Percentiles rank a stretch among this genome's conserved stretches.
Conservation (phyloP, 2,888 invertebrate species). For the Nomada lathburiana region DNA sequence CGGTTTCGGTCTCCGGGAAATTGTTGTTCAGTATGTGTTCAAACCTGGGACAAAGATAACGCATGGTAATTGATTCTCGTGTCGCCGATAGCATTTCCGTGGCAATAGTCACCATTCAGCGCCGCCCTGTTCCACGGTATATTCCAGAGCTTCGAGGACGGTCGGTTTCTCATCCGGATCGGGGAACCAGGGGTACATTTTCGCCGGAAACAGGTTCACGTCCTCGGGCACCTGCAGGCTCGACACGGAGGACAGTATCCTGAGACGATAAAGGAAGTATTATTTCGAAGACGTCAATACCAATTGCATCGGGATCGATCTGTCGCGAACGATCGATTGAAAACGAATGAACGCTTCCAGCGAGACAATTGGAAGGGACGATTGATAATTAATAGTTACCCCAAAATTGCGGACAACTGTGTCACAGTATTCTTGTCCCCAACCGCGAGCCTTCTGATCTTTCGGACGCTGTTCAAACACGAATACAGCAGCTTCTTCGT, state of each 20-base stretch:
- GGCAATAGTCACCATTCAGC: constrained; percentile 87
- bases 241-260: constrained; percentile 89
- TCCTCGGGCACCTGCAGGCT: constrained; percentile 87
- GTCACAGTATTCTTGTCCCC: constrained; percentile 90
- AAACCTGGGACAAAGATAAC: constrained; percentile 83
- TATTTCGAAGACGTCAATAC: no score
- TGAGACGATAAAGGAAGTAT: constrained; percentile 74
- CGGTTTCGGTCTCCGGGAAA: constrained; percentile 86
- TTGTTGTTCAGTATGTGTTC: constrained; percentile 90
- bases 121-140: constrained; percentile 91
- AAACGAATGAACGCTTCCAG: background rate
- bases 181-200: constrained; percentile 88
- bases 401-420: constrained; percentile 89
- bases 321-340: no score
- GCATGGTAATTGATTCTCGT: background rate
- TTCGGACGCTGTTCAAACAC: constrained; percentile 90
- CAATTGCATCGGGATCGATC: no score
- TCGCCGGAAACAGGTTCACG: constrained; percentile 89
- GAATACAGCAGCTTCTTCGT: constrained; percentile 91
- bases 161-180: constrained; percentile 80
- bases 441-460: constrained; percentile 90
- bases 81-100: background rate
- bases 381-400: constrained; percentile 74
- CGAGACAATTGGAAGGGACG: background rate
- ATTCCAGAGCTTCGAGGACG: constrained; percentile 88